A percentile compares a stretch with the other conserved stretches of the same genome.
These are phyloP conservation scores for Azorinus chamasolen DNA, from an alignment of 2,888 invertebrate species.

Conservation along the genomic window DNA sequence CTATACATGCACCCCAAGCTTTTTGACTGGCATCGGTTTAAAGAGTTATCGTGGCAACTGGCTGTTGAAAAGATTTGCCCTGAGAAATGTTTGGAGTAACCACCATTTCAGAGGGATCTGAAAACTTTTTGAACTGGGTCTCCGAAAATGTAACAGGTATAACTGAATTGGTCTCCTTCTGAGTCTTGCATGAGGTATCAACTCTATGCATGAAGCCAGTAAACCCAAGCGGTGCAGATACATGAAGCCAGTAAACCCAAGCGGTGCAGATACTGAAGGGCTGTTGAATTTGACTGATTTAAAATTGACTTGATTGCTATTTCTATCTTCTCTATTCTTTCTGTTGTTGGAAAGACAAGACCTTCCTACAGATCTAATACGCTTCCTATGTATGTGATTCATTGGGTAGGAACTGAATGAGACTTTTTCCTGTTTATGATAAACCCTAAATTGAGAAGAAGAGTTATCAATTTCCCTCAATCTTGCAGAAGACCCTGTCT, in stretches of 20 bases:
- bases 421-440: constrained; percentile 54
- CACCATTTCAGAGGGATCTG: constrained; percentile 28
- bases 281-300: background rate
- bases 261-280: constrained; percentile 28
- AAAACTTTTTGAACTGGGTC: constrained; percentile 6
- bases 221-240: constrained; percentile 35
- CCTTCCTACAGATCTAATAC: constrained; percentile 25
- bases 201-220: constrained; percentile 29
- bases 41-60: constrained; percentile 2
- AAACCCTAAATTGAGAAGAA: constrained; percentile 46
- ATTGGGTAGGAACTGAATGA: constrained; percentile 20
- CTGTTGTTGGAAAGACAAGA: constrained; percentile 32
- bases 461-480: no score
- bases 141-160: constrained; percentile 17
- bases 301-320: constrained; percentile 2
- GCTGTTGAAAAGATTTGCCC: constrained; percentile 36
- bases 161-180: constrained; percentile 28
- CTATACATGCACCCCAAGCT: constrained; percentile 45
- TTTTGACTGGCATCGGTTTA: constrained; percentile 43
- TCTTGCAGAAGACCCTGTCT: constrained; percentile 17
- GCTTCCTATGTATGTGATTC: constrained; percentile 36
- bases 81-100: constrained; percentile 35
- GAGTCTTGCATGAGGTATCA: constrained; percentile 18
- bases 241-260: constrained; percentile 36
- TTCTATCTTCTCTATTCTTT: constrained; percentile 29